Evolutionary conservation across 1,140 invertebrate genomes (phyloP), one percentile per base, ranked within the genome.

Genomic region (Caenorhabditis briggsae): DNA sequence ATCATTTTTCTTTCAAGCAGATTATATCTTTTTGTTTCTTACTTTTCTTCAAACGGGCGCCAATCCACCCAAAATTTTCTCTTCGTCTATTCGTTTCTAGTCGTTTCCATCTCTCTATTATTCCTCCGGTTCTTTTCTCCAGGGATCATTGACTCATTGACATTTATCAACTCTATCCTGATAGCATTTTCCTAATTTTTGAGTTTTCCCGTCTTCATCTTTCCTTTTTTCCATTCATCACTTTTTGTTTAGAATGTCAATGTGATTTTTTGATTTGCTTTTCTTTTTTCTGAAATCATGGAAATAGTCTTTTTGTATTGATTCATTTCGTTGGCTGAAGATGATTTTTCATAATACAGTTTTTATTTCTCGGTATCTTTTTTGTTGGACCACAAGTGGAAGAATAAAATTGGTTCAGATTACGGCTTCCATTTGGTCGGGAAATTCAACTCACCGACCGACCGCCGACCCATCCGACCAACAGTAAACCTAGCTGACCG

Each of bases 201-300:
- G 59, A 25, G 9, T 61, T 61, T 61, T 46, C 64, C 33, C 61
- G 18, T 46, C 43, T 20, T 25, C 65, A 46, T 16, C 5, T 48
- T 46, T 53, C 23, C 41, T 20, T 53, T 23, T 46, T 6, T 78
- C 14, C 20, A 53, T n/a, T n/a, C 46, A 78, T 50, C 70, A 50
- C 70, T 78, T 78, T 78, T 70, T 18, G 7, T 11, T 78, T 53
- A 78, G 70, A 78, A 50, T 12, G 2, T 78, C 70, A 14, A 78
- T 78, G 70, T 78, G 70, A 78, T 78, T 43, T 20, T 18, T 78
- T 53, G 23, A 6, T 14, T 70, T 70, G 43, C 23, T 43, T 43
- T 70, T 25, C 18, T 16, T 9, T 14, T n/a, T 20, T 70, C n/a
- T 70, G 64, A 43, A 46, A 46, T 50, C 23, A 8, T 50, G 50